Evolutionary conservation across 2,113 vertebrate species (phyloP), one percentile per base, ranked within the genome.

Genomic region (Scomber japonicus): DNA sequence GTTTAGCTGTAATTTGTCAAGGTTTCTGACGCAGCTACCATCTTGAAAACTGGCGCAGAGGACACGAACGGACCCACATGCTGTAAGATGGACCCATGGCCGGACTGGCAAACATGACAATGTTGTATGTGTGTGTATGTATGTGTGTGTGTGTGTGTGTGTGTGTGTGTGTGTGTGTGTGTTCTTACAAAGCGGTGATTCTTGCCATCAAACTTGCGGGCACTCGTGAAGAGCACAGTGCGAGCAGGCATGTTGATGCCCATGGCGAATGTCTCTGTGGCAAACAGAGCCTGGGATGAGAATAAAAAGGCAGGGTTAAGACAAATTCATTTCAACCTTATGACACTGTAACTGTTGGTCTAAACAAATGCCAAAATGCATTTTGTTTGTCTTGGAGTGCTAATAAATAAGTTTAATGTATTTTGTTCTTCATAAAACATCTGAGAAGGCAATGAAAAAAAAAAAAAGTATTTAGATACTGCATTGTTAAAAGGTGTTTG

Each of bases 221-320:
- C 97, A 65, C 96, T 99, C 24, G 98, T 99, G 93, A 99, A 99
- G n/a, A 99, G 95, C 60, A 99, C 98, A 1, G 98, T 99, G 81
- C 98, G 96, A 55, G 98, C 98, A 2, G 98, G 98, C 98, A 99
- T 99, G 91, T 99, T 99, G 95, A 99, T 99, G 57, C 98, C 98
- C 98, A 99, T 98, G 70, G 98, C 97, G 85, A 99, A 99, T 0
- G 98, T 99, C 92, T 99, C 98, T 3, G 98, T 99, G 45, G 98
- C 98, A 94, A 99, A 99, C 89, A 99, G 93, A 8, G 98, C 98
- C 98, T 99, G 89, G 3, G 93, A 90, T 57, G 13, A 89, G 84
- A 48, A 81, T 3, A 93, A 86, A 90, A 30, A 30, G 8, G 11
- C 48, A 24, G 11, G 9, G 53, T 66, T 16, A 71, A 30, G 5